Evolutionary conservation across 1,140 invertebrate genomes (phyloP).

Genomic region (Drosophila repleta): DNA sequence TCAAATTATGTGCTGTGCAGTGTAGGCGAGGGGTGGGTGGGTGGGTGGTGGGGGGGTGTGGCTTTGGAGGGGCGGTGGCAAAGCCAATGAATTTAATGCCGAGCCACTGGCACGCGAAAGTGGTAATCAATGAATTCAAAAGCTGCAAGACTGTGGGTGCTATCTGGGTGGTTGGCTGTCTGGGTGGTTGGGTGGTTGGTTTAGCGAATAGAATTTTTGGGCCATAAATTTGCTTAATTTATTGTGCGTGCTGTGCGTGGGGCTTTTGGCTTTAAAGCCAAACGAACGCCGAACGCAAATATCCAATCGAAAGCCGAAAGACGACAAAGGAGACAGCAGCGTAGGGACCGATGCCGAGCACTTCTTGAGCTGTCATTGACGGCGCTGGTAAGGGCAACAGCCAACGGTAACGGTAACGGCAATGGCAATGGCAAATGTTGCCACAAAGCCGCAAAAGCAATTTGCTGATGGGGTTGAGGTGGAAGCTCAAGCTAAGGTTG

Average conservation of each 20-base stretch:
- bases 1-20: neutral
- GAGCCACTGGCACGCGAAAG: slow-evolving; percentile 41
- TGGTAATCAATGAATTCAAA: slow-evolving; percentile 39
- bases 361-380: neutral
- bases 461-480: slow-evolving; percentile 57
- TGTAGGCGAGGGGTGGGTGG: neutral
- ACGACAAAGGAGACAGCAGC: slow-evolving; percentile 25
- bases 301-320: slow-evolving; percentile 24
- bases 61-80: neutral
- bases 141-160: slow-evolving; percentile 1
- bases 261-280: slow-evolving; percentile 53
- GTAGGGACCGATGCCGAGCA: too few relatives aligned
- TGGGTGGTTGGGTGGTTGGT: neutral
- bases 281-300: slow-evolving; percentile 13
- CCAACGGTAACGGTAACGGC: neutral
- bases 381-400: neutral
- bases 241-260: slow-evolving; percentile 65
- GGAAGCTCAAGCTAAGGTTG: slow-evolving; percentile 30
- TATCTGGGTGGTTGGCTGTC: neutral
- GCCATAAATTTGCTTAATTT: slow-evolving; percentile 79
- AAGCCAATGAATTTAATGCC: slow-evolving; percentile 10
- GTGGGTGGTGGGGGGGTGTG: neutral
- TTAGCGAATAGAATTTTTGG: slow-evolving; percentile 1
- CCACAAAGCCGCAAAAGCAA: slow-evolving; percentile 74
- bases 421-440: slow-evolving; percentile 9